Evolutionary conservation across 2,888 invertebrate species (phyloP).

Genomic region (Lomographa bimaculata): DNA sequence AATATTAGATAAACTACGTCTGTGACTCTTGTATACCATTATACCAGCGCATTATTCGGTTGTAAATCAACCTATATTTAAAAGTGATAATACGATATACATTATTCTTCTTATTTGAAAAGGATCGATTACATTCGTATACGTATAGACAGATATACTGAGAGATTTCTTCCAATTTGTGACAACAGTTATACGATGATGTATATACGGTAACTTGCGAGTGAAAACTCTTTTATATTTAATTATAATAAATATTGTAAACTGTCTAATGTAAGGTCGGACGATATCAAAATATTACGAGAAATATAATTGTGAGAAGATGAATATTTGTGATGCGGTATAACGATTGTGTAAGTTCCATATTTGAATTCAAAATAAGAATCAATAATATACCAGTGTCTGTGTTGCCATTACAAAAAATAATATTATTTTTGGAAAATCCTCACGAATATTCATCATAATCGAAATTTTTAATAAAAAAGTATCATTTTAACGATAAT

Average conservation of each 20-base stretch:
- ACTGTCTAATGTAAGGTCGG: conserved; percentile 74
- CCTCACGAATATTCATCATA: conserved; percentile 49
- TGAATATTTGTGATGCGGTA: conserved; percentile 42
- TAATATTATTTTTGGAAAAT: conserved; percentile 34
- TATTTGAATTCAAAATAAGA: conserved; percentile 8
- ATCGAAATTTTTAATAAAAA: conserved; percentile 63
- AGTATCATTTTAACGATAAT: conserved; percentile 85
- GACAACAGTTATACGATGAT: conserved; percentile 78
- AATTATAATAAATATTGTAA: conserved; percentile 73
- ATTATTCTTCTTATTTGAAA: conserved; percentile 69
- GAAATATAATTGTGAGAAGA: conserved; percentile 33
- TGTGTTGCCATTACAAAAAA: conserved; percentile 27
- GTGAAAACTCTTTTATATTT: conserved; percentile 80
- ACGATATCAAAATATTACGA: conserved; percentile 55
- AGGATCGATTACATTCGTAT: conserved; percentile 87
- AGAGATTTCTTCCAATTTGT: conserved; percentile 73
- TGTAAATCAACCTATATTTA: conserved; percentile 67
- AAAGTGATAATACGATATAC: conserved; percentile 70
- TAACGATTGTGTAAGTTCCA: neutral
- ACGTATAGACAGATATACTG: conserved; percentile 84
- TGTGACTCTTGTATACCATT: conserved; percentile 81
- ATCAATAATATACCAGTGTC: conserved; percentile 4
- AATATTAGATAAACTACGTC: conserved; percentile 69
- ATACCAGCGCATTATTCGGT: conserved; percentile 72
- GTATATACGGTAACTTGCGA: conserved; percentile 77